Conservation (phyloP, 2,888 invertebrate species). For the Apotomis capreana region DNA sequence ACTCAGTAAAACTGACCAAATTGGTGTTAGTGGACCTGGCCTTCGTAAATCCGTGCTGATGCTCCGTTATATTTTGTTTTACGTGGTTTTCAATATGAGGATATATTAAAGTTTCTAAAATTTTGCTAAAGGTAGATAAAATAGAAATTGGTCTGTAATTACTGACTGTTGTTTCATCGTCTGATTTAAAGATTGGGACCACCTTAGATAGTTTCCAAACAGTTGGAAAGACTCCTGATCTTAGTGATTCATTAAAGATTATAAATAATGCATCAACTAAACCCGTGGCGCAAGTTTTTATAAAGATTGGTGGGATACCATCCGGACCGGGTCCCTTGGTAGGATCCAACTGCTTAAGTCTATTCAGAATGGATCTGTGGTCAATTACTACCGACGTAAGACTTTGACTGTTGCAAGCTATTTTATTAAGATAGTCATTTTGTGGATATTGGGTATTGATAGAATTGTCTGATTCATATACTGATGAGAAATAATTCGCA, state of each 20-base stretch:
- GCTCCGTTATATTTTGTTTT: not conserved
- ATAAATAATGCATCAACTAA: not conserved
- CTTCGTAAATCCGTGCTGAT: constrained; percentile 34
- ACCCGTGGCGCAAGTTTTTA: not conserved
- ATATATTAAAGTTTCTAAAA: constrained; percentile 15
- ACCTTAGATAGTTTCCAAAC: not conserved
- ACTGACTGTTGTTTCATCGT: not conserved
- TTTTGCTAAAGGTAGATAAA: constrained; percentile 20
- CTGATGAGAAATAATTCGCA: constrained; percentile 2
- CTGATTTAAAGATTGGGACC: not conserved
- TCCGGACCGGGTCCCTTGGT: constrained; percentile 1
- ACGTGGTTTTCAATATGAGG: constrained; percentile 7
- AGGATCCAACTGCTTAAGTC: not conserved
- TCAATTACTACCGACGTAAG: not conserved
- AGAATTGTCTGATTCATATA: not conserved
- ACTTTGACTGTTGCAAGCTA: not conserved
- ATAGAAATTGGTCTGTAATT: constrained; percentile 20
- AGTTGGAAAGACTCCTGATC: not conserved
- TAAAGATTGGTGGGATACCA: not conserved
- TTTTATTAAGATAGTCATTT: not conserved
- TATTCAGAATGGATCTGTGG: not conserved
- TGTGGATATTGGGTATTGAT: not conserved
- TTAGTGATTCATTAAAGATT: not conserved
- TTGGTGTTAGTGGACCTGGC: constrained; percentile 25
- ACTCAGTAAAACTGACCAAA: constrained; percentile 21